Evolutionary conservation across 2,113 vertebrate genomes (phyloP).

Genomic region (Bothrops jararaca): DNA sequence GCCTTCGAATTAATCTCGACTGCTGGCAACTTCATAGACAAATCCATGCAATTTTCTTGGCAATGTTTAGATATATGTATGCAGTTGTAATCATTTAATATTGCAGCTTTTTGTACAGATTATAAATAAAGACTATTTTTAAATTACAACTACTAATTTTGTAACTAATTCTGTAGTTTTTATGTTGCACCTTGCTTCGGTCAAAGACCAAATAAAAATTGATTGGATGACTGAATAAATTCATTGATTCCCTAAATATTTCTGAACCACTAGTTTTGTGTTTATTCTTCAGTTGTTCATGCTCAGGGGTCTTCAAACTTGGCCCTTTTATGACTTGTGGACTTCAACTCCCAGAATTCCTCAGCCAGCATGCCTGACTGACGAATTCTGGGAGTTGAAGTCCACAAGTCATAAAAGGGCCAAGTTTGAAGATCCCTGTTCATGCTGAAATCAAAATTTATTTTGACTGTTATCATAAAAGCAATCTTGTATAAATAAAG

Average conservation of each 20-base stretch:
- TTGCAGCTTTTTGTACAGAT: neutral
- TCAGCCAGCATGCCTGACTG: too few species aligned
- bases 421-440: neutral
- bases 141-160: neutral
- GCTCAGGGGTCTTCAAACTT: neutral
- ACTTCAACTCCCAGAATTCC: too few species aligned
- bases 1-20: neutral
- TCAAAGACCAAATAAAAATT: neutral
- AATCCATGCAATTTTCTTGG: neutral
- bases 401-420: too few species aligned
- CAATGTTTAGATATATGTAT: neutral
- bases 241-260: neutral
- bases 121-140: neutral
- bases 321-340: too few species aligned
- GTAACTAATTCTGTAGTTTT: neutral
- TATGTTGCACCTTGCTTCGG: neutral
- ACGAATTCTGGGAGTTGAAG: too few species aligned
- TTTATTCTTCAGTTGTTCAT: neutral
- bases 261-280: neutral
- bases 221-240: neutral
- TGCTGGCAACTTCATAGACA: neutral
- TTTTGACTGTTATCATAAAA: constrained; percentile 2
- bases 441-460: neutral
- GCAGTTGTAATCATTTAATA: neutral
- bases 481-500: neutral